A percentile compares a stretch with the other conserved stretches of the same genome.
phyloP scores from a whole-genome alignment of 2,888 invertebrate genomes.

The Sussaba pulchella region DNA sequence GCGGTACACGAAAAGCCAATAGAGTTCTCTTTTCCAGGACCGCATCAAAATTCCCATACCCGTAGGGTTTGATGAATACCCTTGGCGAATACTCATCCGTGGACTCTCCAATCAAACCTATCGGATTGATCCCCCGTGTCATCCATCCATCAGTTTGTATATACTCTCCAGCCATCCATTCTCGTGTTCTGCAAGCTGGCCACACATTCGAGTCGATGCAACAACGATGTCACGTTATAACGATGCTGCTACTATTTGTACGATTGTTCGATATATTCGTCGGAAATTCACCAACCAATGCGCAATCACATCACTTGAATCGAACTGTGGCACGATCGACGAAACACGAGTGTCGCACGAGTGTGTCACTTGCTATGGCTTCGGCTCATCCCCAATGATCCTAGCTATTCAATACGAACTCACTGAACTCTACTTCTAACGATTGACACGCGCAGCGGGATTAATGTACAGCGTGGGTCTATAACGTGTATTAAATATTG shows the following conservation, averaged over 20 bases:
- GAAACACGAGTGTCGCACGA: background rate
- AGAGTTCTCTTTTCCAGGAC: background rate
- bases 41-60: background rate
- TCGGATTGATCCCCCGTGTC: constrained; percentile 27
- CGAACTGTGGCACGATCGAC: background rate
- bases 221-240: background rate
- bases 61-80: constrained; percentile 8
- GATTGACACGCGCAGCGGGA: too few relatives aligned
- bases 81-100: background rate
- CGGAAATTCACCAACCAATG: constrained; percentile 16
- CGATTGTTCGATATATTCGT: constrained; percentile 17
- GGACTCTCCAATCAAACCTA: constrained; percentile 26
- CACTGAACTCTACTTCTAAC: background rate
- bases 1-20: background rate
- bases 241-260: constrained; percentile 1
- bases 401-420: background rate
- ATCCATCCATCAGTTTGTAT: background rate
- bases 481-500: constrained; percentile 15
- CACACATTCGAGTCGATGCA: background rate
- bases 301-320: background rate
- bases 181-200: background rate
- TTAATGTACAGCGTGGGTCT: background rate
- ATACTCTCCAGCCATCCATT: background rate
- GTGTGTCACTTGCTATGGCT: background rate
- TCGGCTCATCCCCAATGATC: constrained; percentile 2